A percentile compares a stretch with the other conserved stretches of the same genome.
phyloP scores from a whole-genome alignment of 2,113 vertebrate genomes.

The Nansenia antarctica region DNA sequence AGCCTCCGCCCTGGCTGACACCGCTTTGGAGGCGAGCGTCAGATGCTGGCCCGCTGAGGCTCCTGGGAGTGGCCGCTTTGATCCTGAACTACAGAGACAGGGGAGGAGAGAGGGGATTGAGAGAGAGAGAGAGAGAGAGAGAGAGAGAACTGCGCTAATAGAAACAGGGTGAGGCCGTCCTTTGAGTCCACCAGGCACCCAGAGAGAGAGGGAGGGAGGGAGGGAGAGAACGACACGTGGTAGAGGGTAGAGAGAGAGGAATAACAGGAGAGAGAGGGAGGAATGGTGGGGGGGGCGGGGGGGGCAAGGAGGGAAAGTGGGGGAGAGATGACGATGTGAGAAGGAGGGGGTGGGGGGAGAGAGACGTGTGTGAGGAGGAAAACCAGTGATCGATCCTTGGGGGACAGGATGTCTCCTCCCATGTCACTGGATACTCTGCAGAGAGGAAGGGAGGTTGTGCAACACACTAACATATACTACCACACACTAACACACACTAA shows the following conservation, averaged over 20 bases:
- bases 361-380: not conserved
- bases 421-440: too few species aligned
- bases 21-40: too few species aligned
- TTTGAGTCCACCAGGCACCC: not conserved
- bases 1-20: not conserved
- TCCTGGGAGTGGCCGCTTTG: not conserved
- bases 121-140: not conserved
- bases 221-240: too few species aligned
- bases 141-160: not conserved
- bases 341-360: not conserved
- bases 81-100: not conserved
- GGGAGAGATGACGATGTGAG: not conserved
- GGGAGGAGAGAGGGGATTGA: not conserved
- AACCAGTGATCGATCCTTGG: too few species aligned
- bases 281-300: not conserved
- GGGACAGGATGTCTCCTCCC: too few species aligned
- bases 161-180: not conserved
- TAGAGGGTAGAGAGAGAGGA: not conserved
- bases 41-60: too few species aligned
- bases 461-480: too few species aligned
- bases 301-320: too few species aligned
- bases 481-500: too few species aligned
- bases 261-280: not conserved
- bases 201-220: not conserved
- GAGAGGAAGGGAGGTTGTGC: too few species aligned